A percentile compares a stretch with the other conserved stretches of the same genome.
Conservation (phyloP, 2,888 invertebrate genomes). For the Aplocera efformata region DNA sequence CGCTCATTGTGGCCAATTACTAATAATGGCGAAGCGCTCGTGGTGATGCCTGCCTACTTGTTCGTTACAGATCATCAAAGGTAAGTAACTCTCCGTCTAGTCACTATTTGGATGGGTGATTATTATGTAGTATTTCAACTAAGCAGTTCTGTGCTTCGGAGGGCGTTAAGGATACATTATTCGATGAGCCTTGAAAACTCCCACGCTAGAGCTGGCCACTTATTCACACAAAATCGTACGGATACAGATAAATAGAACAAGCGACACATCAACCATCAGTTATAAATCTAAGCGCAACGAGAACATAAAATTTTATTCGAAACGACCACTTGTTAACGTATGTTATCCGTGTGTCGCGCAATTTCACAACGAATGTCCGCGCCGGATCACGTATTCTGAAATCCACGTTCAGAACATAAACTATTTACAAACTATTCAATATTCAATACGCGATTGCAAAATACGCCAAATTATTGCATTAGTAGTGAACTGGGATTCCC, state of each 20-base stretch:
- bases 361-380: slow-evolving; percentile 68
- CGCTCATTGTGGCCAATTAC: slow-evolving; percentile 3
- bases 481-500: slow-evolving; percentile 79
- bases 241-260: slow-evolving; percentile 38
- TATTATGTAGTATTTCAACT: no score
- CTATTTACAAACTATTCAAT: slow-evolving; percentile 78
- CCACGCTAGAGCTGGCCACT: no score
- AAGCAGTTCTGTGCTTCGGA: no score
- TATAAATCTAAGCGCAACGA: slow-evolving; percentile 65
- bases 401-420: slow-evolving; percentile 76
- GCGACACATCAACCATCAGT: slow-evolving; percentile 52
- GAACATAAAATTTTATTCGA: slow-evolving; percentile 65
- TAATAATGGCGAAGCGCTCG: slow-evolving; percentile 5
- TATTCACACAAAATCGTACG: neutral
- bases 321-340: slow-evolving; percentile 70
- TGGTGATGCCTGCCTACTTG: no score
- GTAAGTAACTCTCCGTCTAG: no score
- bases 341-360: slow-evolving; percentile 65
- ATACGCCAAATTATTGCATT: slow-evolving; percentile 81
- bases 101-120: no score
- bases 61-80: no score
- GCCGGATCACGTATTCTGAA: slow-evolving; percentile 74
- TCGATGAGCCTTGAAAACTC: no score
- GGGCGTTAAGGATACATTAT: no score
- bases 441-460: slow-evolving; percentile 80